Evolutionary conservation across 2,113 vertebrate genomes (phyloP).

Genomic region (Empidonax alnorum): DNA sequence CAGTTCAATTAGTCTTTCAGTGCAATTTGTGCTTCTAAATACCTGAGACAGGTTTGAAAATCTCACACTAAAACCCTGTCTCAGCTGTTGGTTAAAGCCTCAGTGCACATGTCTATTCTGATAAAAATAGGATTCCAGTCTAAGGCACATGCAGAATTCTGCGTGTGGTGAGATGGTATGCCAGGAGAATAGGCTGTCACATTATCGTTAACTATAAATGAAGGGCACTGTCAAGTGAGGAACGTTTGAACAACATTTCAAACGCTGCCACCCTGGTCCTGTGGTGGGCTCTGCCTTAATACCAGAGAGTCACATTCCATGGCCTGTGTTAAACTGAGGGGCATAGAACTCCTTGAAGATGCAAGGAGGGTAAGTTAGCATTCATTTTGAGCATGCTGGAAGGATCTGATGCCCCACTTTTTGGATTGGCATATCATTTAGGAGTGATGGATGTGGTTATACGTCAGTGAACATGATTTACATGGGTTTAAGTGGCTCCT

Average conservation of each 20-base stretch:
- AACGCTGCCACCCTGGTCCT: fast-evolving
- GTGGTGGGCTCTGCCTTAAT: not conserved
- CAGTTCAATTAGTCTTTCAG: conserved; percentile 65
- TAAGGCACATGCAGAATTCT: conserved; percentile 28
- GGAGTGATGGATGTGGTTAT: not conserved
- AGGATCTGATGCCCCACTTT: conserved; percentile 29
- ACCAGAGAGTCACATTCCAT: not conserved
- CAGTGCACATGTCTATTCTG: conserved; percentile 59
- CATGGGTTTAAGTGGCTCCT: conserved; percentile 13
- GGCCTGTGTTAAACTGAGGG: not conserved
- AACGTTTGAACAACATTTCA: not conserved
- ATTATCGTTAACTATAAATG: conserved; percentile 51
- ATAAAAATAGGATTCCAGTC: conserved; percentile 54
- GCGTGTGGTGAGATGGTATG: not conserved
- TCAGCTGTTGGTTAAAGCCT: conserved; percentile 64
- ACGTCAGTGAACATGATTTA: conserved; percentile 15
- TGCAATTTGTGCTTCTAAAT: conserved; percentile 63
- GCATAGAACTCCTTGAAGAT: not conserved
- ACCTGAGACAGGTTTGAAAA: conserved; percentile 68
- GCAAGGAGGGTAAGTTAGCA: not conserved
- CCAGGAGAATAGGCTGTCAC: conserved; percentile 62
- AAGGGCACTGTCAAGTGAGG: conserved; percentile 51
- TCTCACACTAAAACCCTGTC: conserved; percentile 48
- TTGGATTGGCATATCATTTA: conserved; percentile 34
- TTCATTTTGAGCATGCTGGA: not conserved